Conservation (phyloP, 2,797 vertebrate species). For the Tamandua tetradactyla region DNA sequence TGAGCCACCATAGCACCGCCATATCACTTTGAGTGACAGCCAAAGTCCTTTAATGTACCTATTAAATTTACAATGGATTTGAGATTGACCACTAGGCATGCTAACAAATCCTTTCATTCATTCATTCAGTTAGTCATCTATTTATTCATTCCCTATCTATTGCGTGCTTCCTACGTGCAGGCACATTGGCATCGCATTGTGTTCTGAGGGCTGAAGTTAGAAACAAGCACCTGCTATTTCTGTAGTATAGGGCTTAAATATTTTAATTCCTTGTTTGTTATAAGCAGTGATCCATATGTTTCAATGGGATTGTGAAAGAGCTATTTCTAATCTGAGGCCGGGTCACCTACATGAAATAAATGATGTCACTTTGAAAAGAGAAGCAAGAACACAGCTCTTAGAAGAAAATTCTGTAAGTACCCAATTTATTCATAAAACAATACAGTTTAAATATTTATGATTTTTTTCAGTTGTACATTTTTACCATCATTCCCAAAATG, state of each 20-base stretch:
- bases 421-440: constrained; percentile 84
- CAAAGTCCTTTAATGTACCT: neutral
- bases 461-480: constrained; percentile 74
- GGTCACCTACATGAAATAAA: neutral
- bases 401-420: constrained; percentile 75
- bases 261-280: constrained; percentile 16
- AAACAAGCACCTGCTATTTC: neutral
- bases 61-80: neutral
- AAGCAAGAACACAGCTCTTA: constrained; percentile 70
- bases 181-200: neutral
- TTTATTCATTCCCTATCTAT: neutral
- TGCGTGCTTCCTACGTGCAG: neutral
- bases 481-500: constrained; percentile 74
- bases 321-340: neutral
- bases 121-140: neutral
- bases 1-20: no score
- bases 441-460: constrained; percentile 79
- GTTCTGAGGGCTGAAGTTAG: neutral
- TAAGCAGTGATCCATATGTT: neutral
- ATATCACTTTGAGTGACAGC: neutral
- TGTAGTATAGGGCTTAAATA: neutral
- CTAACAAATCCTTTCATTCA: neutral
- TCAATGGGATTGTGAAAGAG: neutral
- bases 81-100: neutral
- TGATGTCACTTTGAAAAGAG: constrained; percentile 48